Conservation (phyloP, 2,797 vertebrate genomes). For the Darevskia mixta region DNA sequence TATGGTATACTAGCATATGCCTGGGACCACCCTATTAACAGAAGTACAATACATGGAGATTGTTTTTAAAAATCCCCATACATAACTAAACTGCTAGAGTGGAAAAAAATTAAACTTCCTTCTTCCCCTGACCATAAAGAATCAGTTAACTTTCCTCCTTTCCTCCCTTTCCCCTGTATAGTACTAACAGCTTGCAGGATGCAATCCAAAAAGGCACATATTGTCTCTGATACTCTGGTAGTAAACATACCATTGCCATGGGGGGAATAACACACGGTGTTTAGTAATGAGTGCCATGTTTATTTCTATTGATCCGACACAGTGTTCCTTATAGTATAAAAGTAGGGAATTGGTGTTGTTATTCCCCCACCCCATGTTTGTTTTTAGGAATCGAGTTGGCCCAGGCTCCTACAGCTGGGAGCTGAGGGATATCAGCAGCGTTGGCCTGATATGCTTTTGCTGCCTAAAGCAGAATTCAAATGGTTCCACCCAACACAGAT, state of each 20-base stretch:
- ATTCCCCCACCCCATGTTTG: background rate
- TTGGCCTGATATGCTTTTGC: too few species aligned
- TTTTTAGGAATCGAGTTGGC: conserved; percentile 4
- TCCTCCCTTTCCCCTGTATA: background rate
- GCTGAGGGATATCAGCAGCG: background rate
- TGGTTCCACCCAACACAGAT: too few species aligned
- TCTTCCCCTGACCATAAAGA: conserved; percentile 6
- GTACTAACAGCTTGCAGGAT: background rate
- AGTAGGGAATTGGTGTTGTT: conserved; percentile 14
- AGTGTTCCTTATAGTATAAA: conserved; percentile 40
- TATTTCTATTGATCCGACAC: conserved; percentile 44
- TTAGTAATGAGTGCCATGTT: conserved; percentile 33
- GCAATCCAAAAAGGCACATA: conserved; percentile 38
- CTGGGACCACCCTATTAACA: conserved; percentile 56
- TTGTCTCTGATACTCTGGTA: background rate
- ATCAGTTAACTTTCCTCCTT: background rate
- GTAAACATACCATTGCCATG: conserved; percentile 28
- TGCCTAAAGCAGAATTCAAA: too few species aligned
- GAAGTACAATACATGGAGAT: conserved; percentile 58
- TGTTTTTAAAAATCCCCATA: conserved; percentile 52
- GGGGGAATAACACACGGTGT: background rate
- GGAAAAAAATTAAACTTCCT: conserved; percentile 44
- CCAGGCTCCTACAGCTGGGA: background rate
- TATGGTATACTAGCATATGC: conserved; percentile 54
- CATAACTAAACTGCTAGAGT: conserved; percentile 54